Base-by-base conservation (phyloP, 2,797 vertebrate species). In the Tympanoctomys barrerae region DNA sequence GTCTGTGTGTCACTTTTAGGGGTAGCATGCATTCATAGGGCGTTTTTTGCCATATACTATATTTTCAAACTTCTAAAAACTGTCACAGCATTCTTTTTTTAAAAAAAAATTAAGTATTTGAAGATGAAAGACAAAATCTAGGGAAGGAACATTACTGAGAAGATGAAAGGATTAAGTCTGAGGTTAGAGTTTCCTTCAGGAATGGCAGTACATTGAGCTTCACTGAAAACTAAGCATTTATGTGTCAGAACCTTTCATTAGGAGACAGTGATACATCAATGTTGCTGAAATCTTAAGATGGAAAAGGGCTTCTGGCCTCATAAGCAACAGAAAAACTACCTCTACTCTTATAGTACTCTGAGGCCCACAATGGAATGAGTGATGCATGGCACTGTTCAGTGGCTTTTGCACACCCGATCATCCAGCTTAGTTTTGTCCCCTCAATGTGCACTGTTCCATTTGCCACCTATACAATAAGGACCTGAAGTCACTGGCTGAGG, bases 291-390 rank as follows among this genome's bases (percentile, higher is more conserved):
- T 77, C 52, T 83, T 92, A 90, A 94, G 57, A n/a, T 33, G 59
- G 36, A 78, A 64, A 77, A 81, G 46, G 57, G 7, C 77, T 77
- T 93, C 39, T 64, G 39, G 66, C 28, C 46, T 42, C 24, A 11
- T 61, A 62, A 85, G 19, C 85, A 93, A 24, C 26, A 93, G 80
- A 96, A 91, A 89, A 79, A 31, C 22, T 77, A 94, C 77, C 77
- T 96, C 84, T 89, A 57, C 84, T 68, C 87, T 95, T 59, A 62
- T 68, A 78, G n/a, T 54, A 81, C 39, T 87, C 62, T 91, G 36
- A 95, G 92, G 87, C 39, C 33, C 52, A 75, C 73, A 49, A 4
- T 49, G 73, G 49, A 49, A 31, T 49, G 73, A 77, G 42, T 49
- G 73, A 28, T 9, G 26, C 0, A 18, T 31, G 42, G 73, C 57